A percentile compares a stretch with the other conserved stretches of the same genome.
These are phyloP conservation scores for Spinibarbus caldwelli DNA, from an alignment of 2,797 vertebrate genomes.

Conservation along the genomic window DNA sequence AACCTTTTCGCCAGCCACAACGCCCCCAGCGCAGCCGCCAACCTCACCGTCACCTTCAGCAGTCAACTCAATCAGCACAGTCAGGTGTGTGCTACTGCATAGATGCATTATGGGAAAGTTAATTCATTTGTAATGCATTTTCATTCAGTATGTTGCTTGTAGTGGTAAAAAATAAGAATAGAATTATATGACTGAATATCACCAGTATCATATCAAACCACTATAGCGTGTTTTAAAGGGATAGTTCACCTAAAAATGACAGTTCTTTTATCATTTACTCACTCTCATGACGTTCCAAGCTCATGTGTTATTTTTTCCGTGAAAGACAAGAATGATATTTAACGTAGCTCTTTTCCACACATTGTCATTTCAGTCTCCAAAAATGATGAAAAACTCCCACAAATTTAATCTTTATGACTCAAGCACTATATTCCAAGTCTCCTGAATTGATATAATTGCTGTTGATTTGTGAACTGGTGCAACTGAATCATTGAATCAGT, in stretches of 20 bases:
- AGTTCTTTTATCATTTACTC: background rate
- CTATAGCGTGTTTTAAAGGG: background rate
- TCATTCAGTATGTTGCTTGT: background rate
- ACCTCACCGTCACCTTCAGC: conserved; percentile 97
- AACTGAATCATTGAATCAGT: background rate
- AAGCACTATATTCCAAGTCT: background rate
- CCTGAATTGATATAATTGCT: background rate
- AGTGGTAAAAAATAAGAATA: background rate
- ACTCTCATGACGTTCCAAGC: background rate
- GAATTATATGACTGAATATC: background rate
- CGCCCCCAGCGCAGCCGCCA: conserved; percentile 90
- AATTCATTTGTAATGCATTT: background rate
- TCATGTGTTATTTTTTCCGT: background rate
- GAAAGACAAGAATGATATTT: background rate
- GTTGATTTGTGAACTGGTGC: background rate
- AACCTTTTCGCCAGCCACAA: conserved; percentile 89
- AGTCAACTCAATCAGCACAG: conserved; percentile 96
- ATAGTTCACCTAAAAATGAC: background rate
- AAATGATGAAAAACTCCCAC: background rate
- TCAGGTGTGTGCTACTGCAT: conserved; percentile 77
- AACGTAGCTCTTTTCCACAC: background rate
- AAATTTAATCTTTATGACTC: background rate
- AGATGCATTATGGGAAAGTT: background rate
- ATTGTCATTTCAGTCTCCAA: background rate
- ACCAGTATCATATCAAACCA: background rate